phyloP scores from a whole-genome alignment of 2,113 vertebrate genomes.

The Meriones unguiculatus region DNA sequence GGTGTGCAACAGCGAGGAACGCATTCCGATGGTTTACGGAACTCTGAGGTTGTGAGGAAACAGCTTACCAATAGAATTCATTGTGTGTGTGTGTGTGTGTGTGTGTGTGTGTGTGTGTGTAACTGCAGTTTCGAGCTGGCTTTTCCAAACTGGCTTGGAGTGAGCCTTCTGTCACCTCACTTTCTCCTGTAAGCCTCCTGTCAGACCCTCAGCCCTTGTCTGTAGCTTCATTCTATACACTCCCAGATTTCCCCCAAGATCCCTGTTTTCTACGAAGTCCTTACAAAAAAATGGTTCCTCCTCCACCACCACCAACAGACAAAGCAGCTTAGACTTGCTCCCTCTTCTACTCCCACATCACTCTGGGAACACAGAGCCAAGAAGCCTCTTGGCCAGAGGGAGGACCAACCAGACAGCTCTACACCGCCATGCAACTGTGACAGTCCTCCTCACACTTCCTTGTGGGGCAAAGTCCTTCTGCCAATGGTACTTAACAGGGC shows the following conservation, averaged over 20 bases:
- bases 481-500: slow-evolving; percentile 67
- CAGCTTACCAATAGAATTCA: background rate
- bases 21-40: background rate
- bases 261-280: slow-evolving; percentile 45
- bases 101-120: background rate
- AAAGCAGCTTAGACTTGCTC: background rate
- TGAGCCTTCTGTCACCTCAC: background rate
- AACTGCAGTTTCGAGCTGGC: slow-evolving; percentile 16
- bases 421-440: slow-evolving; percentile 59
- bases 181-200: background rate
- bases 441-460: slow-evolving; percentile 62
- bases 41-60: background rate
- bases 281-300: slow-evolving; percentile 38
- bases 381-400: slow-evolving; percentile 55
- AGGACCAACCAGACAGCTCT: slow-evolving; percentile 62
- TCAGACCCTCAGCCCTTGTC: background rate
- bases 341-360: background rate
- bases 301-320: background rate
- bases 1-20: background rate
- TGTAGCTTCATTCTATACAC: background rate
- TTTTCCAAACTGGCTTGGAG: background rate
- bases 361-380: slow-evolving; percentile 40
- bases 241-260: background rate
- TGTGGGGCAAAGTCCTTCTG: slow-evolving; percentile 51
- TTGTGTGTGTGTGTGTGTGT: no score